Evolutionary conservation across 1,140 invertebrate species (phyloP), one percentile per base, ranked within the genome.

Genomic region (Argopecten irradians): DNA sequence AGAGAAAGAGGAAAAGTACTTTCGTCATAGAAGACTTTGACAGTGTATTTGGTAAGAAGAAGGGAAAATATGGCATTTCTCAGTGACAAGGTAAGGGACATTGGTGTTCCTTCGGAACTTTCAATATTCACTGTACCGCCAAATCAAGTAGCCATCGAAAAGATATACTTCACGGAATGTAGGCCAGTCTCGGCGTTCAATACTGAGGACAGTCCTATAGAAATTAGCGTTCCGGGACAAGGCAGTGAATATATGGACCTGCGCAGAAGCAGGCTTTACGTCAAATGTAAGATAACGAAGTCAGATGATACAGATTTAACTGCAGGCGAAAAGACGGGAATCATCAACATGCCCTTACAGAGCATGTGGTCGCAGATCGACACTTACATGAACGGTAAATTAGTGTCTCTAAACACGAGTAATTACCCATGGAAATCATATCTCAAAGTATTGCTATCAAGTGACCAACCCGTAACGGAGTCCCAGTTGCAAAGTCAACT

Each of bases 101-200:
- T 87, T 0, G 71, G 84, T 9, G 88, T 88, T 86, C 89, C 88
- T n/a, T n/a, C n/a, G n/a, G n/a, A n/a, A n/a, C n/a, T n/a, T n/a
- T n/a, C n/a, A n/a, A n/a, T n/a, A n/a, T n/a, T n/a, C n/a, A n/a
- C n/a, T n/a, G n/a, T n/a, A n/a, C n/a, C n/a, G n/a, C n/a, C n/a
- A n/a, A n/a, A n/a, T n/a, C n/a, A n/a, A 82, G 43, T 84, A 11
- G 85, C 82, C 34, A 86, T 91, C 8, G n/a, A 55, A 28, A 87
- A 91, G 43, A 87, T 88, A 34, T 89, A 91, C 46, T 89, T 55
- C 71, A 33, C 83, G 0, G 90, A 91, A 89, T 87, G 39, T 87
- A 36, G 88, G 55, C 87, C 90, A 32, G 14, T 89, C n/a, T 87
- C 88, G 8, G 36, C 84, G 13, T 88, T 71, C 39, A 88, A 71